These are phyloP conservation scores for Symphodus melops DNA, from an alignment of 2,113 vertebrate genomes.

Conservation along the genomic window DNA sequence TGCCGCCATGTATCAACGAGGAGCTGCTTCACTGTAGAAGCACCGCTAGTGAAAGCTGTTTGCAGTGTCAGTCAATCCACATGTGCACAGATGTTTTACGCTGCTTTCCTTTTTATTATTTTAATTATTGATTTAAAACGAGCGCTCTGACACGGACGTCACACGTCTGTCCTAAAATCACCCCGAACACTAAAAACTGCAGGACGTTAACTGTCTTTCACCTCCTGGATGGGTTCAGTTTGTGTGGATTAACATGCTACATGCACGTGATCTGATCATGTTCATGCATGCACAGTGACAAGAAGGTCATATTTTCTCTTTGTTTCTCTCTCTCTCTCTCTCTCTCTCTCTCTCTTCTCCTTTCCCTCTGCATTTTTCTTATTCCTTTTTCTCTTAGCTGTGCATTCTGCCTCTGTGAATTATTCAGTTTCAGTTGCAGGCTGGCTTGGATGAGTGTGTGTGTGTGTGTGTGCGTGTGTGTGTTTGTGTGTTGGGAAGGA, in stretches of 20 bases:
- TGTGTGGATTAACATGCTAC: too few relatives aligned
- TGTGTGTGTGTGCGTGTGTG: conserved; percentile 13
- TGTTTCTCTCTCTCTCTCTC: conserved; percentile 4
- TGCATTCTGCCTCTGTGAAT: conserved; percentile 67
- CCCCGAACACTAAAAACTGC: too few relatives aligned
- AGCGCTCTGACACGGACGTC: too few relatives aligned
- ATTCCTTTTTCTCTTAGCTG: conserved; percentile 55
- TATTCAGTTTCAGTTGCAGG: conserved; percentile 69
- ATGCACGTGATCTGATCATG: neutral
- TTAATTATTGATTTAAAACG: too few relatives aligned
- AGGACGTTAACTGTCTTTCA: too few relatives aligned
- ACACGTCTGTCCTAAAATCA: too few relatives aligned
- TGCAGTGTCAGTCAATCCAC: neutral
- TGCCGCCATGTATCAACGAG: conserved; percentile 7
- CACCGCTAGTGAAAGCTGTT: conserved; percentile 1
- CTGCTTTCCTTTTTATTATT: too few relatives aligned
- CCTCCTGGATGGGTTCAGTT: too few relatives aligned
- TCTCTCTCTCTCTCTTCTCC: too few relatives aligned
- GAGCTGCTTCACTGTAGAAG: conserved; percentile 21
- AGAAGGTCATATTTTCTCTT: conserved; percentile 5
- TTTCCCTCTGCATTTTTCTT: conserved; percentile 41
- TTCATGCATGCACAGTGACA: neutral
- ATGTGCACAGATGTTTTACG: neutral
- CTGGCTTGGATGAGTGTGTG: conserved; percentile 44
- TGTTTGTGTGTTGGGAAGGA: neutral